A percentile compares a stretch with the other conserved stretches of the same genome.
Evolutionary conservation across 2,888 invertebrate species (phyloP).

Genomic region (Rapana venosa): DNA sequence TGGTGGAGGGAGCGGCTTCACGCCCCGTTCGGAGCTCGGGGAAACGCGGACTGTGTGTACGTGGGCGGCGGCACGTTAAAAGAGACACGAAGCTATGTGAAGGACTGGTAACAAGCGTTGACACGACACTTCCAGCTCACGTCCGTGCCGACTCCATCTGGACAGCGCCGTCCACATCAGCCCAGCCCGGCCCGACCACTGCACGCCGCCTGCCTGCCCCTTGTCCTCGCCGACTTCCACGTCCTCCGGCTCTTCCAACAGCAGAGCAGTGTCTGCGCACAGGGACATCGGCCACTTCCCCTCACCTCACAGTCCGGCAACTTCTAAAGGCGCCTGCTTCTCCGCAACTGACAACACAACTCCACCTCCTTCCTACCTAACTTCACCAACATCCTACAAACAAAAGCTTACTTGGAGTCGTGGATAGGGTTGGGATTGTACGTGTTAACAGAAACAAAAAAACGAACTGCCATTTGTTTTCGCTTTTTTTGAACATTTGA

Average conservation of each 20-base stretch:
- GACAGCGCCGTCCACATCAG: background rate
- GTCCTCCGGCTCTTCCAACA: too few relatives aligned
- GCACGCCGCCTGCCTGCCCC: background rate
- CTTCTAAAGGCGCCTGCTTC: too few relatives aligned
- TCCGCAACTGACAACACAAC: too few relatives aligned
- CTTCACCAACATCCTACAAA: too few relatives aligned
- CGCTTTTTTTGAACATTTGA: background rate
- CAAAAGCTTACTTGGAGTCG: too few relatives aligned
- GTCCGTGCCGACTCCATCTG: background rate
- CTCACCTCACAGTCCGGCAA: too few relatives aligned
- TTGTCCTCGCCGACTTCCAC: background rate
- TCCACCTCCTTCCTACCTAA: too few relatives aligned
- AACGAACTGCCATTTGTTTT: background rate
- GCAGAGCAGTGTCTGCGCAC: too few relatives aligned
- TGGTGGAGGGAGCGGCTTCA: conserved; percentile 21
- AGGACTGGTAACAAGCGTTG: conserved; percentile 4
- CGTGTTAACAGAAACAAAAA: background rate
- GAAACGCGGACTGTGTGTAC: conserved; percentile 17
- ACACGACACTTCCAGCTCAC: conserved; percentile 23
- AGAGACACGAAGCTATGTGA: conserved; percentile 10
- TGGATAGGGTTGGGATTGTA: background rate
- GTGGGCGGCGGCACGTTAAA: conserved; percentile 33
- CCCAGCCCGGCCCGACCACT: background rate
- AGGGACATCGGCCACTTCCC: too few relatives aligned
- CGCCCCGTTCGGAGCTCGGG: background rate